phyloP scores from a whole-genome alignment of 2,888 invertebrate genomes.

The Sussaba pulchella region DNA sequence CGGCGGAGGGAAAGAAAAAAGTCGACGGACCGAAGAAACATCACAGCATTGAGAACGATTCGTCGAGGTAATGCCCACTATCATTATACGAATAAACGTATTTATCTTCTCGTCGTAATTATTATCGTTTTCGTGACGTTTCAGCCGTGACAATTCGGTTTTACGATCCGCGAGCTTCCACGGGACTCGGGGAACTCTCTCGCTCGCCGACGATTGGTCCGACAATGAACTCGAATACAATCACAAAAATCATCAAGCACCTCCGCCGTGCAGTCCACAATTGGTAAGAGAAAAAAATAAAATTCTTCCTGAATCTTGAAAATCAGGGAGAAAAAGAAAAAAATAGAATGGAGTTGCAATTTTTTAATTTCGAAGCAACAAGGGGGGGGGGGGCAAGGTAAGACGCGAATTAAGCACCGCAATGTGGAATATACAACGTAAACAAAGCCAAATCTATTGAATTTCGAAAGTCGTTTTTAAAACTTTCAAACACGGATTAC shows the following conservation, averaged over 20 bases:
- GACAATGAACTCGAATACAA: constrained; percentile 75
- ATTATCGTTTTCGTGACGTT: constrained; percentile 29
- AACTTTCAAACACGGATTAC: too few relatives aligned
- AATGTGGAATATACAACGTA: too few relatives aligned
- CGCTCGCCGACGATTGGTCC: constrained; percentile 79
- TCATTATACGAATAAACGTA: neutral
- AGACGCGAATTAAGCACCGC: too few relatives aligned
- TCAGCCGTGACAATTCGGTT: constrained; percentile 81
- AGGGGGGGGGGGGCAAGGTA: too few relatives aligned
- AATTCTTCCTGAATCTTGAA: too few relatives aligned
- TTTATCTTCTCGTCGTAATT: neutral
- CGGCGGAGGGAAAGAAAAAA: constrained; percentile 92
- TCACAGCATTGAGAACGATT: constrained; percentile 77
- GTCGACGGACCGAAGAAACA: constrained; percentile 79
- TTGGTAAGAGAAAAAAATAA: constrained; percentile 68
- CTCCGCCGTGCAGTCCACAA: constrained; percentile 78
- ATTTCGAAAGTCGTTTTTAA: too few relatives aligned
- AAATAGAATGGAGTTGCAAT: too few relatives aligned
- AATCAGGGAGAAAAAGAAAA: too few relatives aligned
- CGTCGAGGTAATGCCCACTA: constrained; percentile 75
- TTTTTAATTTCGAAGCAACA: too few relatives aligned
- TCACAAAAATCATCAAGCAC: constrained; percentile 72
- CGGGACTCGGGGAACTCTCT: constrained; percentile 80
- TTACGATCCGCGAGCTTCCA: constrained; percentile 85
- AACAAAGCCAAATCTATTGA: too few relatives aligned